Evolutionary conservation across 2,797 vertebrate species (phyloP).

Genomic region (Acipenser transmontanus): DNA sequence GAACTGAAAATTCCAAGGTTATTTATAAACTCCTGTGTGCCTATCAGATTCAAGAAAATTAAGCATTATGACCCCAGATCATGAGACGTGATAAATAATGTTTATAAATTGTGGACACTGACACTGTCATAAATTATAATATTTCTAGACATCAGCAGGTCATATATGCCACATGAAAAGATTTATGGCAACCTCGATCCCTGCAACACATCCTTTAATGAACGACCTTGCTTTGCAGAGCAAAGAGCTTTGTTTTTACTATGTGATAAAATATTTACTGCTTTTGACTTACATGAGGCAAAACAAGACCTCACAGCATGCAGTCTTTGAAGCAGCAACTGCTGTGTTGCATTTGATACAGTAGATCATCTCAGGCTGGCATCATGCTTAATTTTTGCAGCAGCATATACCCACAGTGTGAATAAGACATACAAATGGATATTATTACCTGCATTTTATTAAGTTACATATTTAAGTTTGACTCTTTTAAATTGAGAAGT

Average conservation of each 20-base stretch:
- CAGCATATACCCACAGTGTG: neutral
- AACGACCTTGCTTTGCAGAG: slow-evolving; percentile 17
- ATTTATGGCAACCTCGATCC: slow-evolving; percentile 3
- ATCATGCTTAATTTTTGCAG: neutral
- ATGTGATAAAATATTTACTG: slow-evolving; percentile 22
- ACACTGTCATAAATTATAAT: slow-evolving; percentile 16
- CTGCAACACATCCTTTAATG: neutral
- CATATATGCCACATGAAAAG: neutral
- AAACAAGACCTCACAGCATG: slow-evolving; percentile 8
- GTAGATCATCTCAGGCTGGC: neutral
- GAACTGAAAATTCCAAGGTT: neutral
- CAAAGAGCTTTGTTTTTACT: slow-evolving; percentile 14
- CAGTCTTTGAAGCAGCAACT: neutral
- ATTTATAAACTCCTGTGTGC: neutral
- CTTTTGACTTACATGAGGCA: slow-evolving; percentile 14
- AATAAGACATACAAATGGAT: neutral
- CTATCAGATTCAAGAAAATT: neutral
- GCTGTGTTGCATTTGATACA: neutral
- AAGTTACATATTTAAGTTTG: too few relatives aligned
- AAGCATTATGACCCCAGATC: slow-evolving; percentile 10
- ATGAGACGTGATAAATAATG: slow-evolving; percentile 8
- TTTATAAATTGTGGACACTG: slow-evolving; percentile 10
- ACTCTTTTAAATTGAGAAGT: too few relatives aligned
- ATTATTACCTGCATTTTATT: too few relatives aligned
- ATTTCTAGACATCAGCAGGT: slow-evolving; percentile 2